A percentile compares a stretch with the other conserved stretches of the same genome.
phyloP scores from a whole-genome alignment of 2,888 invertebrate genomes.

The Brenthis daphne region DNA sequence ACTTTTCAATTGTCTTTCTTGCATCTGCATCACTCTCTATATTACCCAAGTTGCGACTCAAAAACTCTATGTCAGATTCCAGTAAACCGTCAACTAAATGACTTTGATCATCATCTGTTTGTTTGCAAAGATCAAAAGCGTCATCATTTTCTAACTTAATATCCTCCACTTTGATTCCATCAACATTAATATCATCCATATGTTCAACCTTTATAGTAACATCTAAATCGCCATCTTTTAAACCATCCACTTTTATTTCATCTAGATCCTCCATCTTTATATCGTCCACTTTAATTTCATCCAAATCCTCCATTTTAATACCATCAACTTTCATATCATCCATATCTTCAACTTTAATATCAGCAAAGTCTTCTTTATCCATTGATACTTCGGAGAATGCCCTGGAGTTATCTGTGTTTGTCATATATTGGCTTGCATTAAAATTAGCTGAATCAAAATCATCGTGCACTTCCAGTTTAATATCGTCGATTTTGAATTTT shows the following conservation, averaged over 20 bases:
- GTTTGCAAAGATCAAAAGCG: conserved; percentile 64
- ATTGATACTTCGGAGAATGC: conserved; percentile 68
- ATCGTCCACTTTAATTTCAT: conserved; percentile 69
- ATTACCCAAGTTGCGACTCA: conserved; percentile 75
- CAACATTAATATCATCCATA: conserved; percentile 67
- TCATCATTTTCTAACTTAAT: conserved; percentile 74
- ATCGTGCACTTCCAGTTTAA: conserved; percentile 69
- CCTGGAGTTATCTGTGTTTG: conserved; percentile 61
- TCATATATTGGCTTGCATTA: conserved; percentile 68
- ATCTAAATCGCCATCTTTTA: conserved; percentile 71
- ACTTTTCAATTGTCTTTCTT: conserved; percentile 77
- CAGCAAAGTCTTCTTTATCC: conserved; percentile 71
- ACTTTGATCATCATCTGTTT: conserved; percentile 60
- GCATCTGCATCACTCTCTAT: conserved; percentile 79
- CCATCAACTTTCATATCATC: conserved; percentile 75
- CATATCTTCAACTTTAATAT: conserved; percentile 76
- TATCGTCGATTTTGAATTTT: conserved; percentile 66
- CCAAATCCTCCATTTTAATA: conserved; percentile 71
- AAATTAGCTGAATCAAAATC: conserved; percentile 66
- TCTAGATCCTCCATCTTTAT: conserved; percentile 73
- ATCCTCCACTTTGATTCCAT: conserved; percentile 70
- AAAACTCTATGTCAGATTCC: conserved; percentile 77
- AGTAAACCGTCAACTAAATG: conserved; percentile 72
- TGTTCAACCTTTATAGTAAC: conserved; percentile 67
- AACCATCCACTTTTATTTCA: conserved; percentile 69